A percentile compares a stretch with the other conserved stretches of the same genome.
phyloP scores from a whole-genome alignment of 2,888 invertebrate genomes.

The Dryobota labecula region DNA sequence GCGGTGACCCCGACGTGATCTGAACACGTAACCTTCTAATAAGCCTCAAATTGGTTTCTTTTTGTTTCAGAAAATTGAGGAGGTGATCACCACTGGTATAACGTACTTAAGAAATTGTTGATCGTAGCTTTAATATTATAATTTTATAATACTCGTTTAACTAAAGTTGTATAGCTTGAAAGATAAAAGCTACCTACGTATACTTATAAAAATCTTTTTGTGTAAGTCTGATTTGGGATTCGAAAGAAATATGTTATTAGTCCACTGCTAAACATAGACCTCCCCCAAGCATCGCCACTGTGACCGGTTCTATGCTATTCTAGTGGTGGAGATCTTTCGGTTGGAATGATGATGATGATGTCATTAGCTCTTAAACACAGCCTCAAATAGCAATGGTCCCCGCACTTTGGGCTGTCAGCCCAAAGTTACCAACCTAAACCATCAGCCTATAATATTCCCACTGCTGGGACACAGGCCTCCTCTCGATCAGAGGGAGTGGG shows the following conservation, averaged over 20 bases:
- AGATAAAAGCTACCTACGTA: background rate
- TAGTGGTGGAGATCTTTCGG: background rate
- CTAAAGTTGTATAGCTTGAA: constrained; percentile 6
- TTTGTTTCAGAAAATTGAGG: constrained; percentile 82
- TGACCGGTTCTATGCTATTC: background rate
- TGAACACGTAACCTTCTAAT: too few species aligned
- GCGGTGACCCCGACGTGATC: too few species aligned
- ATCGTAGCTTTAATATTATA: constrained; percentile 46
- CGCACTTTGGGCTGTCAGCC: background rate
- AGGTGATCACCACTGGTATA: constrained; percentile 72
- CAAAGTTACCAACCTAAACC: too few species aligned
- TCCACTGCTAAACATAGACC: background rate
- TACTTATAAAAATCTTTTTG: constrained; percentile 19
- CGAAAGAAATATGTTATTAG: background rate
- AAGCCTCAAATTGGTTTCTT: background rate
- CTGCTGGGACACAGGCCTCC: too few species aligned
- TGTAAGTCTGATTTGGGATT: background rate
- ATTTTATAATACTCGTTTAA: constrained; percentile 23
- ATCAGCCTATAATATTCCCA: too few species aligned
- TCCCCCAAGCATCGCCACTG: background rate
- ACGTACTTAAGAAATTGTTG: constrained; percentile 25
- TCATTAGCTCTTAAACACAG: background rate
- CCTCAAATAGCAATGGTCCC: background rate
- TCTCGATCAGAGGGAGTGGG: too few species aligned
- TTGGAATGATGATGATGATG: background rate